A percentile compares a stretch with the other conserved stretches of the same genome.
phyloP scores from a whole-genome alignment of 2,113 vertebrate species.

The Phalacrocorax pelagicus region DNA sequence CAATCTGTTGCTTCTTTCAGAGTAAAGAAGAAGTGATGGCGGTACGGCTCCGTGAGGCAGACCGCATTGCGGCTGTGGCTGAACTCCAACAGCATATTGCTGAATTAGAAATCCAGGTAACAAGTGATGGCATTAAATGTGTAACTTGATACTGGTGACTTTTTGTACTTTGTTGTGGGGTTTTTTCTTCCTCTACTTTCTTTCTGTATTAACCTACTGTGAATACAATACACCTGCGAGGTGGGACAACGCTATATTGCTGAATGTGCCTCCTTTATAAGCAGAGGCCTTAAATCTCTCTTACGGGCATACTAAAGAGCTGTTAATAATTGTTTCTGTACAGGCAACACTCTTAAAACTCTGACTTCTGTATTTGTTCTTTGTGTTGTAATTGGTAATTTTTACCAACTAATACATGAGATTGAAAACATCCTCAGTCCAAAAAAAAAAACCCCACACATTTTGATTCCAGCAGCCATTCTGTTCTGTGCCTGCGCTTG shows the following conservation, averaged over 20 bases:
- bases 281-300: neutral
- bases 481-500: neutral
- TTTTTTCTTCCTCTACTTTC: neutral
- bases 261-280: neutral
- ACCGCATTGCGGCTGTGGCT: conserved; percentile 94
- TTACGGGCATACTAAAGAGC: neutral
- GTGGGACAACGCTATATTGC: neutral
- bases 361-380: neutral
- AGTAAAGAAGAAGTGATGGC: conserved; percentile 99
- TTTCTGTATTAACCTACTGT: neutral
- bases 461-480: neutral
- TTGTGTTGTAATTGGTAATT: neutral
- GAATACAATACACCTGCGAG: neutral
- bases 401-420: neutral
- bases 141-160: neutral
- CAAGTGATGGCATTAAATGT: neutral
- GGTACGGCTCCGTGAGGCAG: conserved; percentile 92
- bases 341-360: neutral
- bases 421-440: neutral
- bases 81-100: conserved; percentile 96
- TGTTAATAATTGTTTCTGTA: neutral
- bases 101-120: conserved; percentile 97
- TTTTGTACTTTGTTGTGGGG: neutral
- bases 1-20: conserved; percentile 64
- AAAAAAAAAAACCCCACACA: neutral